Evolutionary conservation across 2,113 vertebrate genomes (phyloP), one percentile per base, ranked within the genome.

Genomic region (Neogobius melanostomus): DNA sequence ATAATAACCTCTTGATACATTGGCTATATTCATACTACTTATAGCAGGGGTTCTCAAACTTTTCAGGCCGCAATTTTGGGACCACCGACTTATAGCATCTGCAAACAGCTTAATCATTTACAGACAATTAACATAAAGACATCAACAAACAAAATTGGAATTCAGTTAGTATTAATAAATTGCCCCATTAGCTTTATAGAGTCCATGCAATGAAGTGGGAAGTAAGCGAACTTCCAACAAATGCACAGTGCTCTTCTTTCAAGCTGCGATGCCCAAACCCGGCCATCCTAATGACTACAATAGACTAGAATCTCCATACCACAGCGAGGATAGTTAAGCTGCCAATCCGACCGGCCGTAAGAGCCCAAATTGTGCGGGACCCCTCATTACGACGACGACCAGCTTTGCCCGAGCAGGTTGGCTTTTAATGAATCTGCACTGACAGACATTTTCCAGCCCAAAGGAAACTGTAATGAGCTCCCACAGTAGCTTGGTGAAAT

Each of bases 401-500:
- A 73, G 64, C 75, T 65, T 79, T 53, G 72, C 77, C 83, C 74
- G 73, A 79, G 79, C 81, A 77, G 74, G 81, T 69, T 71, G 75
- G 82, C 66, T 83, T 77, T 79, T 88, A 88, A 88, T 80, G 83
- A 90, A 90, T 88, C 80, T 79, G 77, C 44, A 69, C 82, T 77
- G 85, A 82, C 84, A 75, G 78, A 85, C 71, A 85, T 88, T 88
- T 88, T 87, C 84, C 85, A 72, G 81, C 74, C 85, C 82, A 85
- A 73, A 90, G 82, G 79, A 76, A 77, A 69, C 73, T 70, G 79
- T 87, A 90, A 90, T 85, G 89, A 90, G 89, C 85, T 89, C 89
- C 86, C 86, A 73, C 72, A 76, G 80, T 76, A 73, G 74, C 3
- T 3, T 6, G 61, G 53, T 59, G 77, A 52, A 74, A 69, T 65